Base-by-base conservation (phyloP, 2,888 invertebrate species). In the Teleiodes luculella region DNA sequence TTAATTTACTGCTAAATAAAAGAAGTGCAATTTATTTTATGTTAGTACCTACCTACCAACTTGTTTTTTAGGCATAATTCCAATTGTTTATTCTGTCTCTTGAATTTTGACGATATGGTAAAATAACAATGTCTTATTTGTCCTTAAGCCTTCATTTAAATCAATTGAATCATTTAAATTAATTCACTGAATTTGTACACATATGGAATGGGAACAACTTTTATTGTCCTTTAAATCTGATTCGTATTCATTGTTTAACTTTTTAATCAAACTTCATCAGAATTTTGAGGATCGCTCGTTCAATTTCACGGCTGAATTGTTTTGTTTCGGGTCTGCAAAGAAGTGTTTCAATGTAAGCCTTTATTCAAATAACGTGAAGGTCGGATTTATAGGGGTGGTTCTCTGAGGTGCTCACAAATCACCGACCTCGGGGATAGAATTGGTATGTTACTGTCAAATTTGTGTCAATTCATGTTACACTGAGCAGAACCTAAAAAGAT, bases 291-390 rank as follows among this genome's bases (percentile, higher is more conserved):
- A 78, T 78, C 77, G 76, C 78, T 81, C 76, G 73, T 76, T 74
- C 79, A 84, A 87, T 86, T 86, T 83, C 70, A 79, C 72, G 80
- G 75, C 66, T 83, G 78, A 85, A 83, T 79, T 75, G 79, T 72
- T 84, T 84, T 85, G 80, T 86, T 86, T 86, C 76, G 78, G 76
- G 64, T 60, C 66, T 70, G 78, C 74, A 80, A 80, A 85, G 83
- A 85, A 84, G 79, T 82, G 79, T 82, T 83, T 77, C 80, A 78
- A 76, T 79, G 75, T 83, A 77, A 81, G 80, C 78, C 76, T 80
- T 81, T 78, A 76, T 80, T 84, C 75, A 74, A 80, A 79, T 80
- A 79, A 80, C 74, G 68, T 70, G 70, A 77, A 79, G 79, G 76
- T 80, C 67, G 75, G 75, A 77, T 82, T 84, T 83, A 75, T 77